phyloP scores from a whole-genome alignment of 2,113 vertebrate genomes.

The Plecotus auritus region DNA sequence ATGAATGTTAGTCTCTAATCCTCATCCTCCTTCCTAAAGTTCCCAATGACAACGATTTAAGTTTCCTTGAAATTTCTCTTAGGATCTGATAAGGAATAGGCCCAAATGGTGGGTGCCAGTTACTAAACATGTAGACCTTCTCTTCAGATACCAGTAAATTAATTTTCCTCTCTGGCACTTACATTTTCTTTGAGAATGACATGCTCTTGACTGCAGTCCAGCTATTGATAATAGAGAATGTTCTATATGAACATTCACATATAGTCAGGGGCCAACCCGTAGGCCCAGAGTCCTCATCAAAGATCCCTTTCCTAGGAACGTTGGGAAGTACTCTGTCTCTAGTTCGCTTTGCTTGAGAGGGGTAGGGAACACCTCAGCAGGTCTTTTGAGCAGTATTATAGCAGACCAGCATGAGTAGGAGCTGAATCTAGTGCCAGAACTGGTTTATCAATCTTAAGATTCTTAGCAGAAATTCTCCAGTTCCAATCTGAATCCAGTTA shows the following conservation, averaged over 20 bases:
- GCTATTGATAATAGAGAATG: background rate
- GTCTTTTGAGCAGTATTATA: background rate
- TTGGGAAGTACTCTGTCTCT: background rate
- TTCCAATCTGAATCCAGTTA: background rate
- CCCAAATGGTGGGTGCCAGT: background rate
- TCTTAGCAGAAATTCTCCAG: background rate
- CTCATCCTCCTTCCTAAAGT: background rate
- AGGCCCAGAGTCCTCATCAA: background rate
- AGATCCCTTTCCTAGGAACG: background rate
- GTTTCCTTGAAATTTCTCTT: background rate
- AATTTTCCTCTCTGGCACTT: background rate
- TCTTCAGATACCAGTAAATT: background rate
- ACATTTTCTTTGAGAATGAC: background rate
- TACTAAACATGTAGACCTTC: background rate
- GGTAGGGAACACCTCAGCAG: background rate
- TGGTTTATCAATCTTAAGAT: background rate
- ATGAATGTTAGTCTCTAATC: background rate
- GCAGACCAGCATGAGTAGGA: background rate
- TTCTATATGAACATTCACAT: rapidly evolving
- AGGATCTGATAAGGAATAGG: background rate
- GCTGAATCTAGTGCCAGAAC: background rate
- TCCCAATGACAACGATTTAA: background rate
- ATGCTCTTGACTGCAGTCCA: background rate
- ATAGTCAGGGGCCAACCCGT: background rate
- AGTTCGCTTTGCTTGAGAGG: background rate